Percentiles rank a stretch among this genome's conserved stretches.
These are phyloP conservation scores for Lacanobia wlatinum DNA, from an alignment of 2,888 invertebrate genomes.

Conservation along the genomic window DNA sequence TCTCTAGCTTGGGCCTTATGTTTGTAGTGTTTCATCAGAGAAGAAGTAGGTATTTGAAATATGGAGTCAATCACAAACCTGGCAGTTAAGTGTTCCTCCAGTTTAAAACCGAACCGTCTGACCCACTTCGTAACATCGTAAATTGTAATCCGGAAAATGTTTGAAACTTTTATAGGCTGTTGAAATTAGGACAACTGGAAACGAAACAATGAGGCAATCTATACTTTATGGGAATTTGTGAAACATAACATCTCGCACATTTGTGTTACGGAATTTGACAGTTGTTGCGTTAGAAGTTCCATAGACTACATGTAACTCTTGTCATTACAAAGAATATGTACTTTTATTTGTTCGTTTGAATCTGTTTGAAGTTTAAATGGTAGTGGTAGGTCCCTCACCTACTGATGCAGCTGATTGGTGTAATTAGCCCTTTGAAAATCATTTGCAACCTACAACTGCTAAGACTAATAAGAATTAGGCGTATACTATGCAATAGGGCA, in stretches of 20 bases:
- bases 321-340: not conserved
- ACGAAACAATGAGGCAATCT: conserved; percentile 38
- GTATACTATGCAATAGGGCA: not conserved
- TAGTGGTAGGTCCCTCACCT: too few relatives aligned
- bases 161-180: conserved; percentile 45
- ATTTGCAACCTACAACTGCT: not conserved
- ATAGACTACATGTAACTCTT: not conserved
- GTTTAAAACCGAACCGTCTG: conserved; percentile 36
- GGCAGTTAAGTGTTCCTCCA: conserved; percentile 14
- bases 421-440: too few relatives aligned
- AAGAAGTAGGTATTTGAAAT: not conserved
- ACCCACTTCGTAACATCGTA: conserved; percentile 42
- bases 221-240: conserved; percentile 1
- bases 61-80: conserved; percentile 10
- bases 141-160: conserved; percentile 45
- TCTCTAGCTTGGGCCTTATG: not conserved
- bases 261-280: not conserved
- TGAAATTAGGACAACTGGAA: conserved; percentile 49
- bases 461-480: too few relatives aligned
- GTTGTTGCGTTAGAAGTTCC: not conserved
- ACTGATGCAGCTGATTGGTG: too few relatives aligned
- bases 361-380: too few relatives aligned
- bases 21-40: not conserved
- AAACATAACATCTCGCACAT: not conserved
- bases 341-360: too few relatives aligned